Percentiles rank a stretch among this genome's conserved stretches.
Conservation (phyloP, 2,113 vertebrate genomes). For the Garra rufa region DNA sequence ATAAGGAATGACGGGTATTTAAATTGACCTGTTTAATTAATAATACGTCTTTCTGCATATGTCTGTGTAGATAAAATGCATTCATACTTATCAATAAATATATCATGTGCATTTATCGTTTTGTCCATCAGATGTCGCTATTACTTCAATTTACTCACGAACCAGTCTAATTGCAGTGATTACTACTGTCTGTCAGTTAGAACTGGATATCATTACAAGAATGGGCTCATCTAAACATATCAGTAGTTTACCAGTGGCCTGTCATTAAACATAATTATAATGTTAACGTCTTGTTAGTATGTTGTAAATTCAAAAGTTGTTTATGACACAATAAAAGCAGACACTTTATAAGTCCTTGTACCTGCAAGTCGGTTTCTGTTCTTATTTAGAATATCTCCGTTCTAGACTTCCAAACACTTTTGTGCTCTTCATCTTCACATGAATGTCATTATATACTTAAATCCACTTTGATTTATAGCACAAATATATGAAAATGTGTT, state of each 20-base stretch:
- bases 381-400: not conserved
- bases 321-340: not conserved
- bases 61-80: not conserved
- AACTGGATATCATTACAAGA: not conserved
- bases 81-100: not conserved
- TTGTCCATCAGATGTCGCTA: conserved; percentile 41
- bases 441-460: not conserved
- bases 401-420: not conserved
- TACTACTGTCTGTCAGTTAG: not conserved
- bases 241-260: not conserved
- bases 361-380: not conserved
- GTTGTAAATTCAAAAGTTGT: not conserved
- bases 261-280: not conserved
- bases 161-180: not conserved
- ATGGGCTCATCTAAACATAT: not conserved
- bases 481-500: not conserved
- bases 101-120: not conserved
- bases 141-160: not conserved
- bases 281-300: not conserved
- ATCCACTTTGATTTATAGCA: not conserved
- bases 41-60: not conserved
- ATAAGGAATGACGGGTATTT: not conserved
- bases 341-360: not conserved
- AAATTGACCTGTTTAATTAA: not conserved
- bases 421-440: not conserved